Conservation (phyloP, 1,140 invertebrate species). For the Orius laevigatus region DNA sequence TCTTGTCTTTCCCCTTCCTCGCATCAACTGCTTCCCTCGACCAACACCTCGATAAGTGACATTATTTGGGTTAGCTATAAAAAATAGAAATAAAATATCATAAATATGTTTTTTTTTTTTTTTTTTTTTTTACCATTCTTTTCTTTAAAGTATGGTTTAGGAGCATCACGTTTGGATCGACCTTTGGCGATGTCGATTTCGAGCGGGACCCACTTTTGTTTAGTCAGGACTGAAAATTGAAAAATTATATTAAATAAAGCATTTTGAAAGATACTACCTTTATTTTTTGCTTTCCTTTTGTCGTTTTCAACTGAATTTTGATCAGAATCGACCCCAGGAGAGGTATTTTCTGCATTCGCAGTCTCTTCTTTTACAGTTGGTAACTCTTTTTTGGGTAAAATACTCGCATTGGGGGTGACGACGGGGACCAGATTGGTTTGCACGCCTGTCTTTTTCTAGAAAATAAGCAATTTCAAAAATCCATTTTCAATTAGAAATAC, state of each 20-base stretch:
- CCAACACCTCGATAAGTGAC: conserved; percentile 23
- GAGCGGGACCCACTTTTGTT: conserved; percentile 60
- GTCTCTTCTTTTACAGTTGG: too few relatives aligned
- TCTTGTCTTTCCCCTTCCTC: conserved; percentile 23
- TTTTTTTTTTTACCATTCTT: conserved; percentile 12
- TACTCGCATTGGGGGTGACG: too few relatives aligned
- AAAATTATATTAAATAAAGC: too few relatives aligned
- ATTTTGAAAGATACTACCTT: not conserved
- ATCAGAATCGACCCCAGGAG: too few relatives aligned
- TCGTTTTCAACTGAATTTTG: not conserved
- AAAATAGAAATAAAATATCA: too few relatives aligned
- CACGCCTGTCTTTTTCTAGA: too few relatives aligned
- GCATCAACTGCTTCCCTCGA: conserved; percentile 23
- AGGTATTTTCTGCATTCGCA: too few relatives aligned
- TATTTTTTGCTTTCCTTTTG: not conserved
- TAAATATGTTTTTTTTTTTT: too few relatives aligned
- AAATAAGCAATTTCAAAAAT: not conserved
- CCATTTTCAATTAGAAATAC: not conserved
- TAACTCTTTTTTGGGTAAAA: too few relatives aligned
- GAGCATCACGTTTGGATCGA: conserved; percentile 22
- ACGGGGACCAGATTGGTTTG: too few relatives aligned
- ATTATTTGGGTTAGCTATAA: too few relatives aligned
- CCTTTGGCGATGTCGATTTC: conserved; percentile 47
- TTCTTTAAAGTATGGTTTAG: conserved; percentile 17
- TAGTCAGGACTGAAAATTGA: conserved; percentile 25